These are phyloP conservation scores for Enteromius fasciolatus DNA, from an alignment of 2,797 vertebrate species.

Conservation along the genomic window DNA sequence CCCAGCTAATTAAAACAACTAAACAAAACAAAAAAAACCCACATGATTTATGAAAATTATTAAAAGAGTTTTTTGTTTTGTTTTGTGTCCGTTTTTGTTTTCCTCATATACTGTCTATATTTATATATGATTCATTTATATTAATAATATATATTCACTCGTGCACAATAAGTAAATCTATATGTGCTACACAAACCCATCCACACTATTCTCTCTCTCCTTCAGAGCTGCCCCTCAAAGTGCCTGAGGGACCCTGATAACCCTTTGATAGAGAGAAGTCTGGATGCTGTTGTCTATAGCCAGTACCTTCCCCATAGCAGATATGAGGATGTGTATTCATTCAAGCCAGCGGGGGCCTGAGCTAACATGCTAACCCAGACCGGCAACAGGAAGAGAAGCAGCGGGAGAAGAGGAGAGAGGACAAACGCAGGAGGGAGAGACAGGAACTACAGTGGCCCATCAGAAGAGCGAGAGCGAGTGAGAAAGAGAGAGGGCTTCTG, in stretches of 20 bases:
- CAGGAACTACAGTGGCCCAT: slow-evolving; percentile 70
- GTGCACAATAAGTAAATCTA: slow-evolving; percentile 8
- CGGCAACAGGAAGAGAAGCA: slow-evolving; percentile 75
- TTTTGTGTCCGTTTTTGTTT: neutral
- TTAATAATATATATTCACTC: neutral
- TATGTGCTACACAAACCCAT: slow-evolving; percentile 44
- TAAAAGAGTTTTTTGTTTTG: neutral
- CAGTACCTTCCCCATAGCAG: slow-evolving; percentile 76
- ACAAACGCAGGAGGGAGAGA: slow-evolving; percentile 65
- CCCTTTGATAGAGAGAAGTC: slow-evolving; percentile 78
- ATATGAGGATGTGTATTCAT: slow-evolving; percentile 80
- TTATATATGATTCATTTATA: neutral
- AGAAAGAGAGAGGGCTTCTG: slow-evolving; percentile 24
- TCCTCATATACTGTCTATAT: neutral
- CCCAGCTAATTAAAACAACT: too few relatives aligned
- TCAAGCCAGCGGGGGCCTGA: slow-evolving; percentile 72
- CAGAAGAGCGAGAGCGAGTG: slow-evolving; percentile 64
- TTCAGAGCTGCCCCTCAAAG: slow-evolving; percentile 73
- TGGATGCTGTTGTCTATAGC: slow-evolving; percentile 79
- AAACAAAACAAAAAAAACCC: neutral
- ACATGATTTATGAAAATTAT: neutral
- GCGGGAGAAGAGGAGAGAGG: slow-evolving; percentile 63
- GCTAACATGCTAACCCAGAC: slow-evolving; percentile 74
- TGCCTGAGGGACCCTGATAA: slow-evolving; percentile 79
- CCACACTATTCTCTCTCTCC: slow-evolving; percentile 65